These are phyloP conservation scores for Drosophila infuscata DNA, from an alignment of 2,888 invertebrate species.

Conservation along the genomic window DNA sequence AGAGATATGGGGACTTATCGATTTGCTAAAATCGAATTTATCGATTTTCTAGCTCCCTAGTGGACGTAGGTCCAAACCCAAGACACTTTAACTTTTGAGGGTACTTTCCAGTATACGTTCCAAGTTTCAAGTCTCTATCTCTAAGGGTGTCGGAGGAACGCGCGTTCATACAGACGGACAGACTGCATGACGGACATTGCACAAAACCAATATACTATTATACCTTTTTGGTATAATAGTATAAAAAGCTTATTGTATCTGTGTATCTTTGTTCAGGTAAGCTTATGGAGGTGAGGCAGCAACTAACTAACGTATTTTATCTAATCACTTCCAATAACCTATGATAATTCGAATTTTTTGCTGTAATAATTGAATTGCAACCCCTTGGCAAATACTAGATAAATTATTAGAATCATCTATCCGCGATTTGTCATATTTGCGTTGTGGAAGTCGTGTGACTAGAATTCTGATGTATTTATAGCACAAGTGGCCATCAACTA, in stretches of 20 bases:
- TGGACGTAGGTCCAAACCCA: too few relatives aligned
- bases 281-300: neutral
- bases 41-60: too few relatives aligned
- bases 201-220: too few relatives aligned
- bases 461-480: constrained; percentile 44
- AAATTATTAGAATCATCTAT: constrained; percentile 6
- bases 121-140: too few relatives aligned
- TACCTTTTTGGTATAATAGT: too few relatives aligned
- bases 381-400: neutral
- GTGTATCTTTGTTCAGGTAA: neutral
- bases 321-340: neutral
- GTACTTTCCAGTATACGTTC: too few relatives aligned
- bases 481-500: constrained; percentile 46
- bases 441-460: constrained; percentile 3
- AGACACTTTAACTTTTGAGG: too few relatives aligned
- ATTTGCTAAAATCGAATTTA: too few relatives aligned
- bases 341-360: neutral
- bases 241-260: neutral
- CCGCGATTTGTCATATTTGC: constrained; percentile 1
- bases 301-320: neutral
- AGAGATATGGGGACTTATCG: too few relatives aligned
- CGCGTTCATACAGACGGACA: too few relatives aligned
- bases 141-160: too few relatives aligned
- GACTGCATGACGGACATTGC: too few relatives aligned
- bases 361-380: neutral